A percentile compares a stretch with the other conserved stretches of the same genome.
phyloP scores from a whole-genome alignment of 2,113 vertebrate species.

The Poeciliopsis prolifica region DNA sequence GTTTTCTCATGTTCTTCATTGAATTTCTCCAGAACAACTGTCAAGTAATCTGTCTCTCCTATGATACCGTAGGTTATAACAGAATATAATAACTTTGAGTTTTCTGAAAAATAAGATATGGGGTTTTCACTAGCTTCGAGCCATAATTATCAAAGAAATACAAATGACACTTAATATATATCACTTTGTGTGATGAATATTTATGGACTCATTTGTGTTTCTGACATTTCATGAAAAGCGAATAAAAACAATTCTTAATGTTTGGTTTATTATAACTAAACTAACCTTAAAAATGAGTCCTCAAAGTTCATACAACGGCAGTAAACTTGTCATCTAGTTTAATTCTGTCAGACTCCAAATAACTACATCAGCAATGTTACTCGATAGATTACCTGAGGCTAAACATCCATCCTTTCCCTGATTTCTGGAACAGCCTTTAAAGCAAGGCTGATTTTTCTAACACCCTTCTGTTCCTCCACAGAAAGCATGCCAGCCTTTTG shows the following conservation, averaged over 20 bases:
- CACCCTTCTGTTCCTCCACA: constrained; percentile 17
- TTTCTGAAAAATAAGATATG: too few relatives aligned
- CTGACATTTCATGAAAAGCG: too few relatives aligned
- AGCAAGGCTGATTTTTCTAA: background rate
- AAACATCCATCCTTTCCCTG: constrained; percentile 7
- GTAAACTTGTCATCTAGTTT: background rate
- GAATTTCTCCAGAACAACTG: background rate
- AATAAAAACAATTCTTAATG: too few relatives aligned
- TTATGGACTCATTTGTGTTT: too few relatives aligned
- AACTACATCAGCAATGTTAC: background rate
- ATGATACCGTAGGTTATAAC: too few relatives aligned
- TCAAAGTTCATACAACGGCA: too few relatives aligned
- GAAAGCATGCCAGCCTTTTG: constrained; percentile 43
- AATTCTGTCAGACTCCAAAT: background rate
- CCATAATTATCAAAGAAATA: too few relatives aligned
- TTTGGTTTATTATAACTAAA: too few relatives aligned
- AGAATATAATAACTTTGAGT: too few relatives aligned
- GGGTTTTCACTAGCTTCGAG: too few relatives aligned
- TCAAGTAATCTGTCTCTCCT: background rate
- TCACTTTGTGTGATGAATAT: too few relatives aligned
- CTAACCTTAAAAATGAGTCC: background rate
- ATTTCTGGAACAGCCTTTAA: constrained; percentile 8
- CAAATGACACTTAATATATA: too few relatives aligned
- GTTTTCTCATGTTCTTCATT: background rate
- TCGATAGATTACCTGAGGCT: background rate